Base-by-base conservation (phyloP, 2,113 vertebrate species). In the Cyprinodon tularosa region DNA sequence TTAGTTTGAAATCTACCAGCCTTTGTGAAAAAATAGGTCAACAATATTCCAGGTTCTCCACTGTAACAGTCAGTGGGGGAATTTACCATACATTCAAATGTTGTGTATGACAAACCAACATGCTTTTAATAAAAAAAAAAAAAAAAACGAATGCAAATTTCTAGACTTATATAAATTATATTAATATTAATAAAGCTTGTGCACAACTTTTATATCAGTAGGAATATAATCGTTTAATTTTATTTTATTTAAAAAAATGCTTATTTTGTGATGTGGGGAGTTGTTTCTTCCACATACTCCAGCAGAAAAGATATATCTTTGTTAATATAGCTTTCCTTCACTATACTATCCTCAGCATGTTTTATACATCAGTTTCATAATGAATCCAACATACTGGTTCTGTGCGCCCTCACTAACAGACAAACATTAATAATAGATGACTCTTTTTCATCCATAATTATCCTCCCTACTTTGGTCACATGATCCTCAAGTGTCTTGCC, bases 391-490 rank as follows among this genome's bases (percentile, higher is more conserved):
- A 39, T 71, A 71, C 69, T 78, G 77, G 80, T 69, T 71, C 72
- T 78, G 57, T 84, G 84, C 82, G 85, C 79, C 84, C 85, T 40
- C 17, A 76, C 71, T 87, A 81, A 84, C 87, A 88, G 66, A 57
- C 8, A 0, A 71, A 66, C 84, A 71, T 93, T 82, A 93, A 94
- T 94, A 89, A 93, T 91, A 88, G 48, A 93, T 92, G 77, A 29
- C 29, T 47, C 75, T 50, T 84, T 66, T n/a, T 13, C 17, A 80
- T 77, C 79, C 78, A 72, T 86, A 90, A 91, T 88, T 84, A 87
- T 87, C 88, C 39, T 68, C 89, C 71, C 80, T 76, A 89, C 85
- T 87, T 89, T 82, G 57, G 74, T 84, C 84, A 76, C 89, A 62
- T 77, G 84, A 75, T 81, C 62, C 78, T 70, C 20, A 68, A 61